These are phyloP conservation scores for Aspidiotus rigidus DNA, from an alignment of 2,888 invertebrate species.

Conservation along the genomic window DNA sequence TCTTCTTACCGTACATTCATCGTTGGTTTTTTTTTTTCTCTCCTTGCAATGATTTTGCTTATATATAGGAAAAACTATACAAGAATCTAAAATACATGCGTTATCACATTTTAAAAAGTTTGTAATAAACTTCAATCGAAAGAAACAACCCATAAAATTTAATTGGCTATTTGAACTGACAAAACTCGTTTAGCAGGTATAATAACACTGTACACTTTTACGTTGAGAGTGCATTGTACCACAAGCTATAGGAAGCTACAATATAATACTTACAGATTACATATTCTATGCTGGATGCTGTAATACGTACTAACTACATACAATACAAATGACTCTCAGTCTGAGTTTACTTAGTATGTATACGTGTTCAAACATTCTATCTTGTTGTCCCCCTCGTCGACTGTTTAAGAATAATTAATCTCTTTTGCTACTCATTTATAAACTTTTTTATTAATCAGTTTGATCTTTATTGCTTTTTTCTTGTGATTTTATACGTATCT, in stretches of 20 bases:
- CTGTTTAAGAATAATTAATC: conserved; percentile 5
- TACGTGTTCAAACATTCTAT: neutral
- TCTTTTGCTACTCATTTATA: neutral
- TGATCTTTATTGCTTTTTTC: conserved; percentile 4
- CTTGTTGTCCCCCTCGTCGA: neutral
- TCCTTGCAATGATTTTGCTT: no score
- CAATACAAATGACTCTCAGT: conserved; percentile 31
- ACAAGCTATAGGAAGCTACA: conserved; percentile 9
- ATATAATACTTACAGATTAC: conserved; percentile 28
- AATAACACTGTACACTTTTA: conserved; percentile 17
- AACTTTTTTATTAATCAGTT: neutral
- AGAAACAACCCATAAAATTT: conserved; percentile 32
- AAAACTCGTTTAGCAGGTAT: conserved; percentile 32
- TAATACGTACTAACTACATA: conserved; percentile 19
- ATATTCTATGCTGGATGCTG: conserved; percentile 24
- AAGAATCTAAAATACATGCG: conserved; percentile 32
- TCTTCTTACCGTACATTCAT: no score
- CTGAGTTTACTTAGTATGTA: conserved; percentile 22
- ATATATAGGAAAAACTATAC: neutral
- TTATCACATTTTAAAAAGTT: conserved; percentile 34
- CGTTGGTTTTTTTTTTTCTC: no score
- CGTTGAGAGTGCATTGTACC: conserved; percentile 14
- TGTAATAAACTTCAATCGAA: conserved; percentile 33
- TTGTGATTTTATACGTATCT: no score
- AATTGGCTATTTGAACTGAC: conserved; percentile 33